Evolutionary conservation across 2,888 invertebrate genomes (phyloP).

Genomic region (Chrysolina haemoptera): DNA sequence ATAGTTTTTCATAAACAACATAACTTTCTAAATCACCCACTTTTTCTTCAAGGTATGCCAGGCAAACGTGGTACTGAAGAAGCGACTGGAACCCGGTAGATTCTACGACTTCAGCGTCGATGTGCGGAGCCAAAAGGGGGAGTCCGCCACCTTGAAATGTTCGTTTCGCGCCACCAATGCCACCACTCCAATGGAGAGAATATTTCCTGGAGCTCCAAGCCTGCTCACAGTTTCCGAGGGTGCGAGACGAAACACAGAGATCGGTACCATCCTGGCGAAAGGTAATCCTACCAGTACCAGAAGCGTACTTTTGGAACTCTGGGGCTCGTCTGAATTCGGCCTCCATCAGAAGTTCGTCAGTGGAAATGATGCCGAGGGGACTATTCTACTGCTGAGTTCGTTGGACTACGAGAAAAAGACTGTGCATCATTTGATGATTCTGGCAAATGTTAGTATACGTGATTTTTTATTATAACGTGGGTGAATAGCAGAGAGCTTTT

Average conservation of each 20-base stretch:
- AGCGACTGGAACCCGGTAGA: constrained; percentile 84
- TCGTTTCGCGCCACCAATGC: constrained; percentile 86
- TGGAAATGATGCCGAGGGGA: constrained; percentile 84
- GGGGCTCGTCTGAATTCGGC: constrained; percentile 85
- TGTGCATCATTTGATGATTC: constrained; percentile 88
- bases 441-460: constrained; percentile 83
- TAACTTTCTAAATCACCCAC: too few relatives aligned
- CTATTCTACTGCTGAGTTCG: constrained; percentile 82
- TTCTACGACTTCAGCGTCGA: constrained; percentile 85
- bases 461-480: too few relatives aligned
- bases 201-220: constrained; percentile 82
- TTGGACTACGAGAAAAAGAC: constrained; percentile 92
- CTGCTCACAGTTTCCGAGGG: constrained; percentile 66
- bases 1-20: too few relatives aligned
- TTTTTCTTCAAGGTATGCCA: constrained; percentile 76
- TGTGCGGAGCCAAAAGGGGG: constrained; percentile 81
- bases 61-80: constrained; percentile 86
- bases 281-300: constrained; percentile 78
- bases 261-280: constrained; percentile 84
- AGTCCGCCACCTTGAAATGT: constrained; percentile 70
- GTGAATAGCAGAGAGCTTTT: too few relatives aligned
- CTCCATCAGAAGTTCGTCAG: constrained; percentile 84
- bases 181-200: constrained; percentile 85
- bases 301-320: constrained; percentile 76
- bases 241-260: constrained; percentile 79